Conservation (phyloP, 2,113 vertebrate genomes). For the Enhydra lutris region DNA sequence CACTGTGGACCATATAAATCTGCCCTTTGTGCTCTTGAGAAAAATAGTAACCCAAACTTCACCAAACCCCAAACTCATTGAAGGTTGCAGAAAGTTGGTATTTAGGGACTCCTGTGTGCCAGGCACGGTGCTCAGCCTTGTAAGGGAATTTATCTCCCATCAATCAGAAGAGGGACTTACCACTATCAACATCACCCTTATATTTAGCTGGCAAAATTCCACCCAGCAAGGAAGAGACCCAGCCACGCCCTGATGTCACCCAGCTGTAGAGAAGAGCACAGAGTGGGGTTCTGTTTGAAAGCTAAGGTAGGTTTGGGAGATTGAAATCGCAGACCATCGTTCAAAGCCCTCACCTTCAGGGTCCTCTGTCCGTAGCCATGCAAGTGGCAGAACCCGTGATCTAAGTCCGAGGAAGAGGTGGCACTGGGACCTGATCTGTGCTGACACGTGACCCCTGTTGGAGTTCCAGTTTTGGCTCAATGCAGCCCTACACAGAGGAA, state of each 20-base stretch:
- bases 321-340: not conserved
- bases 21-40: not conserved
- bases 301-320: not conserved
- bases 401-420: not conserved
- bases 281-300: not conserved
- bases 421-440: not conserved
- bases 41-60: not conserved
- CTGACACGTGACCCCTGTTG: not conserved
- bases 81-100: not conserved
- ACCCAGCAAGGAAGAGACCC: not conserved
- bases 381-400: not conserved
- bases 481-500: not conserved
- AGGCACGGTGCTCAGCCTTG: not conserved
- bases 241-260: not conserved
- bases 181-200: not conserved
- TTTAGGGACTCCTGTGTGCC: not conserved
- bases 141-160: constrained; percentile 17
- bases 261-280: not conserved
- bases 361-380: not conserved
- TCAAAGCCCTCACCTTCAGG: not conserved
- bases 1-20: not conserved
- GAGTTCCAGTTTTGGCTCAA: not conserved
- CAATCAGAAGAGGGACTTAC: constrained; percentile 5
- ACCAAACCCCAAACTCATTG: not conserved
- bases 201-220: not conserved